Evolutionary conservation across 92 coral and sea anemone genomes (phyloP), one percentile per base, ranked within the genome.

Genomic region (Zoanthus gigantus): DNA sequence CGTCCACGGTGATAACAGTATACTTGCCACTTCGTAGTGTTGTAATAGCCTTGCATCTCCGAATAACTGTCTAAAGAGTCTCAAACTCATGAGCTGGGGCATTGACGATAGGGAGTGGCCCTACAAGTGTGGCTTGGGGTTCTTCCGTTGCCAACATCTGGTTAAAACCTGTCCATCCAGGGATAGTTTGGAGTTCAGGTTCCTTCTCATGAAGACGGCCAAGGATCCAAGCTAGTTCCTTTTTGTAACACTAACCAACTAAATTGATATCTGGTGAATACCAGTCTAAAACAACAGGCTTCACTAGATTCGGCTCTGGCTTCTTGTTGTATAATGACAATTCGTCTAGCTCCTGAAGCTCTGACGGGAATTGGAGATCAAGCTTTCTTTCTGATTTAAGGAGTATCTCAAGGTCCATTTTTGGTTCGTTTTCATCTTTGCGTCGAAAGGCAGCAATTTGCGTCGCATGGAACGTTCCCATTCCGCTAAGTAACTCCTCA

Each of bases 151-250:
- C 66, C 79, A 90, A 68, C 57, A 48, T 23, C 81, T 89, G 90
- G 77, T 89, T 89, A 74, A 92, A 89, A 58, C 92, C 94, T 52
- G 94, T 71, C 93, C 94, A 91, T 18, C 90, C 85, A 7, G 94
- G 94, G 16, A 92, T 73, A 46, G 42, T 45, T 58, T 91, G 92
- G n/a, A 92, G 57, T 54, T 84, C 88, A 45, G 94, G 94, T 5
- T 67, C 80, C 50, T 77, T 82, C 57, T 89, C 68, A 15, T 15
- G 50, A n/a, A 89, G 60, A 45, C 92, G 87, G 29, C 69, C 3
- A 44, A 90, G 56, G 47, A 82, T 66, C 94, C 96, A 93, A 2
- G 91, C 67, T 30, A 91, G 71, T 5, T 93, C 96, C 63, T 93
- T 93, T 92, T 85, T 67, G 60, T 37, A 80, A 6, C 88, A 87